These are phyloP conservation scores for Folsomia candida DNA, from an alignment of 2,888 invertebrate genomes.

Conservation along the genomic window DNA sequence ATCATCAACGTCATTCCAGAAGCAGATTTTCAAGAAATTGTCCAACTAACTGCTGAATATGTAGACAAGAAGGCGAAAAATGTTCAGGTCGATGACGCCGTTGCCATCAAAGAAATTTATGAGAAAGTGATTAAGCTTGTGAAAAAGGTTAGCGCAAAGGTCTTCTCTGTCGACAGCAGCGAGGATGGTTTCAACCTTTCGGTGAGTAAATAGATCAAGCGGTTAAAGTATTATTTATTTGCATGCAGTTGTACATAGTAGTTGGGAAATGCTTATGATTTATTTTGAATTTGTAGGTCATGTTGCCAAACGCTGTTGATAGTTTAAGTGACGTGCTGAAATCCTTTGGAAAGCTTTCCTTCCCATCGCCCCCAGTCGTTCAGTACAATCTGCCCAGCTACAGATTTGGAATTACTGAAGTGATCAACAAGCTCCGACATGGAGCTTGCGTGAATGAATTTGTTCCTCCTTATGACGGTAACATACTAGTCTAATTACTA, in stretches of 20 bases:
- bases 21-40: constrained; percentile 62
- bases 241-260: too few species aligned
- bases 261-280: too few species aligned
- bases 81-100: constrained; percentile 62
- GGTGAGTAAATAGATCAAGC: too few species aligned
- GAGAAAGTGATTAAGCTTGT: constrained; percentile 61
- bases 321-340: constrained; percentile 61
- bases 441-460: constrained; percentile 57
- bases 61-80: constrained; percentile 65
- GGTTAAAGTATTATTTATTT: constrained; percentile 12
- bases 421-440: constrained; percentile 37
- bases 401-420: constrained; percentile 37
- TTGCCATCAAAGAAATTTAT: constrained; percentile 64
- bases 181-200: constrained; percentile 54
- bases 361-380: constrained; percentile 57
- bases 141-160: constrained; percentile 56
- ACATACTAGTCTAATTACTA: not conserved
- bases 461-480: constrained; percentile 66
- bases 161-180: constrained; percentile 51
- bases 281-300: constrained; percentile 46
- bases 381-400: constrained; percentile 54
- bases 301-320: constrained; percentile 55
- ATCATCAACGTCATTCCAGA: constrained; percentile 39
- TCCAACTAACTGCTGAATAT: constrained; percentile 63
- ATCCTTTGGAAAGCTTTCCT: constrained; percentile 54